Base-by-base conservation (phyloP, 1,140 invertebrate species). In the Drosophila ananassae region DNA sequence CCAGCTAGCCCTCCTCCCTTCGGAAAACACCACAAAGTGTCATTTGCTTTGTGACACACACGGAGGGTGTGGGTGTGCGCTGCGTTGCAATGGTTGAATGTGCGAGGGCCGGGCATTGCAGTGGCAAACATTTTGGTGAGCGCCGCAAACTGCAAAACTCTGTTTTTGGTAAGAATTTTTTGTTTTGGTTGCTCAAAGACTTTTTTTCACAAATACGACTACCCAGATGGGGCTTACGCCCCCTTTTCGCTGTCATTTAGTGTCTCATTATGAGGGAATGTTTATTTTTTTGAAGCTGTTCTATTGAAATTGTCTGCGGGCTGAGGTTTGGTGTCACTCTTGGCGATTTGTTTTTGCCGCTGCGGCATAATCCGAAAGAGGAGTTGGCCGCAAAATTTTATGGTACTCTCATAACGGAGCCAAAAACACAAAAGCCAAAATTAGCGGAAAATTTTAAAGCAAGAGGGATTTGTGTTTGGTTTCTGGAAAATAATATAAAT, bases 281-380 rank as follows among this genome's bases (percentile, higher is more conserved):
- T 63, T 53, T 47, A 13, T 21, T 71, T 75, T 84, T 79, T 71
- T 79, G 57, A 66, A 56, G 75, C 62, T 63, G 53, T 69, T 30
- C 75, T 82, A 85, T 87, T 85, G 81, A 85, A 87, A 85, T 87
- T 82, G 82, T 82, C 78, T 82, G 81, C 82, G 82, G 81, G 82
- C 58, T 39, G 57, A 30, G 60, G 61, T 77, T 73, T 48, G 63
- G 56, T 66, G 48, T 22, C 41, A 28, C 41, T 64, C 55, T 44
- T 50, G 32, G 62, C 46, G 37, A 46, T 37, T 74, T 63, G 72
- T 64, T 77, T 77, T 71, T 44, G 62, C 46, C 77, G 66, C 56
- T 77, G 72, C 81, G 77, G 62, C 58, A 7, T 2, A 44, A 44
- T 21, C 51, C 12, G 13, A 25, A 37, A 63, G 66, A 53, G 47